Conservation (phyloP, 2,113 vertebrate genomes). For the Chionis minor region DNA sequence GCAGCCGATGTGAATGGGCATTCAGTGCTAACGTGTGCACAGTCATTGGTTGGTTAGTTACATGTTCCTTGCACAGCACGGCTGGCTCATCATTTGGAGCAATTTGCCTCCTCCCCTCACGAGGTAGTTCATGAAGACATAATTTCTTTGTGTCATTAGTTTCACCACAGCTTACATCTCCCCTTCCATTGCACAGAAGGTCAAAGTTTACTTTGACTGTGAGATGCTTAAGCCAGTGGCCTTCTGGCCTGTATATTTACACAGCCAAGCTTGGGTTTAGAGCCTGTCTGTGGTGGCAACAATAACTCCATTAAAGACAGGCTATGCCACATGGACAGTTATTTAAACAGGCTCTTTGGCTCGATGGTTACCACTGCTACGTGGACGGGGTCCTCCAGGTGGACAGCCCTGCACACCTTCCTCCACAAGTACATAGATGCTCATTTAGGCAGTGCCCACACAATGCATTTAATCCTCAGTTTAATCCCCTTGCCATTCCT, state of each 20-base stretch:
- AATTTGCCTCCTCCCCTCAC: not conserved
- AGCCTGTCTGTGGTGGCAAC: not conserved
- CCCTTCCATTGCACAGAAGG: not conserved
- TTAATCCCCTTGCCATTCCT: not conserved
- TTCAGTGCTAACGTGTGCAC: accelerated
- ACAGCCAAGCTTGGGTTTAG: too few relatives aligned
- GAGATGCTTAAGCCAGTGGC: not conserved
- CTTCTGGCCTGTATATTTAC: not conserved
- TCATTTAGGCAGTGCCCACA: accelerated
- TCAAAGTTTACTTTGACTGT: not conserved
- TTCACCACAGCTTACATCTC: not conserved
- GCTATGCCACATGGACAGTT: not conserved
- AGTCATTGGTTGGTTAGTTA: not conserved
- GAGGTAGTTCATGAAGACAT: not conserved
- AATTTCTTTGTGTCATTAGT: not conserved
- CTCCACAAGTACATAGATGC: not conserved
- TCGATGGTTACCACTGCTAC: not conserved
- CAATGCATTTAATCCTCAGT: not conserved
- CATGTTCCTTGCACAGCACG: accelerated
- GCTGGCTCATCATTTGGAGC: not conserved
- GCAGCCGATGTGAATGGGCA: not conserved
- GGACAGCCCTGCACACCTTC: not conserved
- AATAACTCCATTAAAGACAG: not conserved
- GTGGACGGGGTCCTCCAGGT: not conserved
- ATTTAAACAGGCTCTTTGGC: not conserved